phyloP scores from a whole-genome alignment of 2,113 vertebrate genomes.

The Pteropus alecto region DNA sequence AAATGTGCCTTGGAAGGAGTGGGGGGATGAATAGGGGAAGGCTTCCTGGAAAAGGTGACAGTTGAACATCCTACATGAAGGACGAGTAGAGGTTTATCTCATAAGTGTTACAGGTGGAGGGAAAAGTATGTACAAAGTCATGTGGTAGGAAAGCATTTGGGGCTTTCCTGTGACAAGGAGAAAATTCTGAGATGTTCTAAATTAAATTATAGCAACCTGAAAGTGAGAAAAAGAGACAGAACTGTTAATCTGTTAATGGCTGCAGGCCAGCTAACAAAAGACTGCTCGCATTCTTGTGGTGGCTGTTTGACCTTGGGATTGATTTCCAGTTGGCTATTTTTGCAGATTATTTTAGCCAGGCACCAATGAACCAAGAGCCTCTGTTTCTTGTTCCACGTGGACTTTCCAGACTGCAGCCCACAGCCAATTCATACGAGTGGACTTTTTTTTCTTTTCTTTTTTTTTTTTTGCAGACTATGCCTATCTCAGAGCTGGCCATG shows the following conservation, averaged over 20 bases:
- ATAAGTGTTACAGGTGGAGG: neutral
- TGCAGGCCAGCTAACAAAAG: neutral
- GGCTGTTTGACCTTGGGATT: no score
- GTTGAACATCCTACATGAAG: neutral
- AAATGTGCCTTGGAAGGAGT: neutral
- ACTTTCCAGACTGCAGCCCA: neutral
- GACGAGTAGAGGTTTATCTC: neutral
- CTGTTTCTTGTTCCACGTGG: no score
- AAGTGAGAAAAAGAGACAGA: neutral
- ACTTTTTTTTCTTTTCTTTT: no score
- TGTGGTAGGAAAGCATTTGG: accelerated
- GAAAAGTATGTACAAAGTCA: neutral
- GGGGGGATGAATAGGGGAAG: neutral
- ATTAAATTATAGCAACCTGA: no score
- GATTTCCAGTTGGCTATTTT: neutral
- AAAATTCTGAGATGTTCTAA: neutral
- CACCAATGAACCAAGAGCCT: neutral
- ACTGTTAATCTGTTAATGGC: neutral
- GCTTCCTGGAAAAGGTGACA: neutral
- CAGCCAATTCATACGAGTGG: neutral
- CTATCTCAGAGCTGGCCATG: neutral
- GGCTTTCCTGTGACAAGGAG: neutral
- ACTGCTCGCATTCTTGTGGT: neutral
- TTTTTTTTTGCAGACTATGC: no score
- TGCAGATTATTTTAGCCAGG: neutral